phyloP scores from a whole-genome alignment of 2,113 vertebrate genomes.

The Periophthalmus modestus region DNA sequence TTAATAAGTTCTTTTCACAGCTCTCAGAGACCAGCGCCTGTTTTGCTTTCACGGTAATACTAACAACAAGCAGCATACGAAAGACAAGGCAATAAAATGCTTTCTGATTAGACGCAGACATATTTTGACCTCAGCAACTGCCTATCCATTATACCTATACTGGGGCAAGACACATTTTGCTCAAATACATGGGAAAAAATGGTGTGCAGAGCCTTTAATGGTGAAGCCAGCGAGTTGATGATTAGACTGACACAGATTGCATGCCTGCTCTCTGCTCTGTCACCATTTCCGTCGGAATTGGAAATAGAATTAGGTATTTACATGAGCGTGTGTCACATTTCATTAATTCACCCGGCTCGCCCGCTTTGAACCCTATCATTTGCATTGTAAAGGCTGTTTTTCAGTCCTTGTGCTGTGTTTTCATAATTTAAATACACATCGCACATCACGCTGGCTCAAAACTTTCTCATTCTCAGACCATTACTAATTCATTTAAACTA shows the following conservation, averaged over 20 bases:
- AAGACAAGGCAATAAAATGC: too few relatives aligned
- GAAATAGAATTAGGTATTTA: slow-evolving; percentile 1
- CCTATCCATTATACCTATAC: too few relatives aligned
- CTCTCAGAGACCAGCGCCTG: too few relatives aligned
- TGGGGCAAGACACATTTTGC: too few relatives aligned
- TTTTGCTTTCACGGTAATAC: too few relatives aligned
- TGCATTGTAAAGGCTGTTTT: slow-evolving; percentile 4
- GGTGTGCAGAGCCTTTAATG: too few relatives aligned
- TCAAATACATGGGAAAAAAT: too few relatives aligned
- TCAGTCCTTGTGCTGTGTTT: slow-evolving; percentile 8
- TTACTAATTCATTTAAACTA: slow-evolving; percentile 13
- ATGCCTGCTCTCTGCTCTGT: background rate
- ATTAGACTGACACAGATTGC: background rate
- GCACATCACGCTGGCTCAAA: background rate
- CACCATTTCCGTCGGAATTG: background rate
- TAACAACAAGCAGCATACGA: too few relatives aligned
- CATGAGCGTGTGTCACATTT: background rate
- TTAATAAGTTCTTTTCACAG: too few relatives aligned
- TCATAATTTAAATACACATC: slow-evolving; percentile 7
- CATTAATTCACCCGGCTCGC: slow-evolving; percentile 4
- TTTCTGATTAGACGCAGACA: too few relatives aligned
- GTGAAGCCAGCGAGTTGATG: background rate
- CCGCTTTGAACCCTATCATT: slow-evolving; percentile 3
- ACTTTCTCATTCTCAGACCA: slow-evolving; percentile 7
- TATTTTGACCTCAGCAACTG: too few relatives aligned